A percentile compares a stretch with the other conserved stretches of the same genome.
phyloP scores from a whole-genome alignment of 2,797 vertebrate genomes.

The Saxicola maurus region DNA sequence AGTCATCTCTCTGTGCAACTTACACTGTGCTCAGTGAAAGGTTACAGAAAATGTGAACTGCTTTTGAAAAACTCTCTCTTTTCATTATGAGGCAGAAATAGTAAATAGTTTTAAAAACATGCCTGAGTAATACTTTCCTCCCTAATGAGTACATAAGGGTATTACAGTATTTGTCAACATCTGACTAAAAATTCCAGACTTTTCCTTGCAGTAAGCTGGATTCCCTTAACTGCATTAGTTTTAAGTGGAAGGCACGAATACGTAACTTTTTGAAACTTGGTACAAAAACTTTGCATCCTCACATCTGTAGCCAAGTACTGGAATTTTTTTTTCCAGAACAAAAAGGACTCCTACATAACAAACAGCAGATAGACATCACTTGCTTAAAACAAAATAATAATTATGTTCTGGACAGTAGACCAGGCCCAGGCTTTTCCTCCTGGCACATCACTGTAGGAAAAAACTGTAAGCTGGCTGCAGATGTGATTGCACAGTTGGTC shows the following conservation, averaged over 20 bases:
- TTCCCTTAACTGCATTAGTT: not conserved
- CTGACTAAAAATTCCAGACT: not conserved
- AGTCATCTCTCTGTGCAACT: not conserved
- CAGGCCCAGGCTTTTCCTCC: not conserved
- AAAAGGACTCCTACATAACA: not conserved
- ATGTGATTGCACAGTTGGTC: not conserved
- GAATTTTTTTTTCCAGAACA: not conserved
- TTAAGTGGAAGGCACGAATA: not conserved
- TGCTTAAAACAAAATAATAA: slow-evolving; percentile 12
- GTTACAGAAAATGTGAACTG: not conserved
- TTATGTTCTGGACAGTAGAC: not conserved
- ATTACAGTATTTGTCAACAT: not conserved
- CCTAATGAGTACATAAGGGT: not conserved
- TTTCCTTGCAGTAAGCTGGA: not conserved
- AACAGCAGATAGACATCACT: not conserved
- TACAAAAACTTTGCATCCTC: not conserved
- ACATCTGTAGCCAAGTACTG: not conserved
- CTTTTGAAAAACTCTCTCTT: not conserved
- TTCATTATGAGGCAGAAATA: not conserved
- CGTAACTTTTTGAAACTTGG: not conserved
- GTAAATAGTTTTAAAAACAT: not conserved
- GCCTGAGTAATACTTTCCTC: not conserved
- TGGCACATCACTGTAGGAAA: not conserved
- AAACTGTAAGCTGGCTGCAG: not conserved
- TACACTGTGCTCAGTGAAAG: not conserved